Evolutionary conservation across 2,888 invertebrate genomes (phyloP), one percentile per base, ranked within the genome.

Genomic region (Agonopterix heracliana): DNA sequence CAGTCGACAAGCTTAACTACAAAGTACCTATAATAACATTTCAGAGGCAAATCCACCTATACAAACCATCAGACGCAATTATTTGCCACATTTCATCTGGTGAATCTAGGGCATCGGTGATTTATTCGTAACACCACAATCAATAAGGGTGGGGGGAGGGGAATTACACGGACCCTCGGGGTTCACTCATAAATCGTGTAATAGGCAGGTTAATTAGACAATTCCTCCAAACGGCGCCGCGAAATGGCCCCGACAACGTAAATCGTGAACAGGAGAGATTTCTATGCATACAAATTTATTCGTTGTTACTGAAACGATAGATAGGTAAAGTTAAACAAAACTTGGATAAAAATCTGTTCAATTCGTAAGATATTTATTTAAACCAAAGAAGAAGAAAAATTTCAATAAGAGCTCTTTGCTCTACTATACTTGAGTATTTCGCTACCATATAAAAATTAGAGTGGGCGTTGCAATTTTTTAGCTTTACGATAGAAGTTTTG

Each of bases 121-220:
- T 76, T 76, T 74, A 75, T 74, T 68, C 56, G 53, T 56, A 66
- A 69, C 66, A 64, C 73, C 66, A 67, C 71, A 77, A 71, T 78
- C 76, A 80, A 77, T 79, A 78, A 73, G 69, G 71, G 26, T 12
- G 11, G 54, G 70, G 65, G 67, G 54, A 66, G 64, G 63, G 61
- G 70, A 76, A 79, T 78, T 76, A 74, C 36, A 64, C 58, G 67
- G 73, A 67, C 66, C 65, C 69, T 72, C 66, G 66, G 65, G 68
- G 69, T 9, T 9, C 26, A 26, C 12, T 34, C 74, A 81, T 82
- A 84, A 82, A 82, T 81, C 75, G 74, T 72, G 70, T 69, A 72
- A 82, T 78, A 76, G 82, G 78, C 79, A 81, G 81, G 81, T 82
- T 82, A 82, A 84, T 84, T 81, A 82, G 78, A 79, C 78, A 72